phyloP scores from a whole-genome alignment of 2,888 invertebrate genomes.

The Liopterus haemorrhoidalis region DNA sequence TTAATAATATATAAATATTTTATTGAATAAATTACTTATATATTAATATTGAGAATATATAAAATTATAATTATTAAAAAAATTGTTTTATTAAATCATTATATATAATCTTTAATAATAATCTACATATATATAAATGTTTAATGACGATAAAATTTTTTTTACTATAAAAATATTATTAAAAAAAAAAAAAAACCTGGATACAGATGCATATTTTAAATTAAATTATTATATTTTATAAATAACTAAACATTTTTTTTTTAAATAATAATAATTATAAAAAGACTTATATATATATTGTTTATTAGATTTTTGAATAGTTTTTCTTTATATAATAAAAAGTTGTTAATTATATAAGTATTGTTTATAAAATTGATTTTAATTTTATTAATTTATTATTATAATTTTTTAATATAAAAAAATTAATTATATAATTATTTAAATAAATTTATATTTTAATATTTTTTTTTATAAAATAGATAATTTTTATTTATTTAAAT shows the following conservation, averaged over 20 bases:
- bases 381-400: conserved; percentile 17
- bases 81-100: conserved; percentile 44
- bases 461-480: neutral
- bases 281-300: neutral
- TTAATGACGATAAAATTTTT: too few relatives aligned
- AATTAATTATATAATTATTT: conserved; percentile 15
- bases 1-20: too few relatives aligned
- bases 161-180: conserved; percentile 27
- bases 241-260: conserved; percentile 14
- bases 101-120: conserved; percentile 27
- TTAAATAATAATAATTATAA: neutral
- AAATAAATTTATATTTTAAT: conserved; percentile 12
- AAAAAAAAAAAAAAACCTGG: too few relatives aligned
- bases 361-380: conserved; percentile 3
- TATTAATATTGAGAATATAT: conserved; percentile 33
- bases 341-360: neutral
- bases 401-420: conserved; percentile 20
- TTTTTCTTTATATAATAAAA: neutral
- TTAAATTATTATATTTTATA: conserved; percentile 20
- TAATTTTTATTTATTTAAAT: conserved; percentile 12
- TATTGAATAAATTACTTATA: conserved; percentile 34
- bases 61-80: conserved; percentile 39
- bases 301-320: conserved; percentile 1
- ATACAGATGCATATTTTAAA: conserved; percentile 22
- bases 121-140: conserved; percentile 13